Evolutionary conservation across 1,140 invertebrate species (phyloP).

Genomic region (Brachionus manjavacas): DNA sequence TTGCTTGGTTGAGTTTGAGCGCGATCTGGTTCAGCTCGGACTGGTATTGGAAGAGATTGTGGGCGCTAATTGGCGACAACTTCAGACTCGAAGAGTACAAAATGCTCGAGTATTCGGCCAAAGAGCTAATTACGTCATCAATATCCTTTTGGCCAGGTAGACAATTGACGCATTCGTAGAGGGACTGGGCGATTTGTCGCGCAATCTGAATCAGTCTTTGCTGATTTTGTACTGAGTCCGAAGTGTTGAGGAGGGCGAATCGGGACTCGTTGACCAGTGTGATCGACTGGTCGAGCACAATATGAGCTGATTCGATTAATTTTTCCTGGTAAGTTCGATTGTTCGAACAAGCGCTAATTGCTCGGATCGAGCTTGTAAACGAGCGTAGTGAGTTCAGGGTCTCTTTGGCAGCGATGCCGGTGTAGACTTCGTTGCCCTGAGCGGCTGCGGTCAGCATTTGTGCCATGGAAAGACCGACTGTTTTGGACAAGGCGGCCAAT

Average conservation of each 20-base stretch:
- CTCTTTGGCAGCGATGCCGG: constrained; percentile 68
- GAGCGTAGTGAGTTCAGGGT: constrained; percentile 68
- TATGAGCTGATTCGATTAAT: constrained; percentile 62
- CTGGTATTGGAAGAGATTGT: constrained; percentile 68
- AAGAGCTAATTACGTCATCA: constrained; percentile 74
- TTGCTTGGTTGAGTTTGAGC: constrained; percentile 72
- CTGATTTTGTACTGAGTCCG: constrained; percentile 64
- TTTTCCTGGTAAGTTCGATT: constrained; percentile 63
- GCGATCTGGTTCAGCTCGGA: constrained; percentile 75
- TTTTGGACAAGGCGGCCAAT: constrained; percentile 67
- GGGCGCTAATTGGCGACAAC: not conserved
- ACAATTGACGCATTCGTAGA: constrained; percentile 67
- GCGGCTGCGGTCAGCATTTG: constrained; percentile 76
- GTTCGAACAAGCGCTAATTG: constrained; percentile 66
- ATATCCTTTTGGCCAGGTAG: constrained; percentile 82
- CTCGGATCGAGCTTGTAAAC: constrained; percentile 67
- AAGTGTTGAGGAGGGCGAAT: constrained; percentile 64
- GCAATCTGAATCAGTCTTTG: constrained; percentile 51
- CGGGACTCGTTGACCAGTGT: constrained; percentile 73
- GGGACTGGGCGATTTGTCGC: constrained; percentile 57
- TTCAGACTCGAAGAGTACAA: not conserved
- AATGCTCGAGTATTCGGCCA: constrained; percentile 56
- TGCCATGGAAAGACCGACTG: constrained; percentile 67
- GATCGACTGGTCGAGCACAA: constrained; percentile 72
- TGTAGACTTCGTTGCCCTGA: constrained; percentile 73